Evolutionary conservation across 2,888 invertebrate species (phyloP).

Genomic region (Adelphocoris suturalis): DNA sequence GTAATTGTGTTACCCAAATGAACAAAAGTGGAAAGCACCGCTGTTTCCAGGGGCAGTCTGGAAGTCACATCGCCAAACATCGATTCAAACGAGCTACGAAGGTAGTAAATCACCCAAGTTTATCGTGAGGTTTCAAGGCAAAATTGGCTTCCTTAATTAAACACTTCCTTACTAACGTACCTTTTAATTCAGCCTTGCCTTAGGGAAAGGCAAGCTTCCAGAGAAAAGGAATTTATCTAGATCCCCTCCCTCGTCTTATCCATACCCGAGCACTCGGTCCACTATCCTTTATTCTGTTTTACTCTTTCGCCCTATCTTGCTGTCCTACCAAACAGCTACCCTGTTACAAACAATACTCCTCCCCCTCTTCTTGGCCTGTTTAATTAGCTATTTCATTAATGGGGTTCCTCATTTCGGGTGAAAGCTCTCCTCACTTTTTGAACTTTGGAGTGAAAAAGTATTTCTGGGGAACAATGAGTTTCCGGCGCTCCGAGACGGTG

Average conservation of each 20-base stretch:
- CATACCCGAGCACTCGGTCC: neutral
- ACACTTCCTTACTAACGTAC: constrained; percentile 63
- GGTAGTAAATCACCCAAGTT: constrained; percentile 54
- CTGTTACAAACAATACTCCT: constrained; percentile 55
- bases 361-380: constrained; percentile 38
- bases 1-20: neutral
- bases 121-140: constrained; percentile 31
- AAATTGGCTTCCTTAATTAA: constrained; percentile 60
- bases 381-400: constrained; percentile 67
- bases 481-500: neutral
- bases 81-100: neutral
- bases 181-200: constrained; percentile 54
- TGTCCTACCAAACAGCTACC: constrained; percentile 36
- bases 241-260: constrained; percentile 2
- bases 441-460: neutral
- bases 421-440: constrained; percentile 17
- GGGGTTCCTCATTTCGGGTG: constrained; percentile 47
- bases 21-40: too few relatives aligned
- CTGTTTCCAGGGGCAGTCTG: too few relatives aligned
- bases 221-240: constrained; percentile 49
- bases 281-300: constrained; percentile 24
- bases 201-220: neutral
- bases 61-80: neutral
- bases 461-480: neutral
- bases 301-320: neutral